These are phyloP conservation scores for Coluber constrictor DNA, from an alignment of 2,797 vertebrate genomes.

Conservation along the genomic window DNA sequence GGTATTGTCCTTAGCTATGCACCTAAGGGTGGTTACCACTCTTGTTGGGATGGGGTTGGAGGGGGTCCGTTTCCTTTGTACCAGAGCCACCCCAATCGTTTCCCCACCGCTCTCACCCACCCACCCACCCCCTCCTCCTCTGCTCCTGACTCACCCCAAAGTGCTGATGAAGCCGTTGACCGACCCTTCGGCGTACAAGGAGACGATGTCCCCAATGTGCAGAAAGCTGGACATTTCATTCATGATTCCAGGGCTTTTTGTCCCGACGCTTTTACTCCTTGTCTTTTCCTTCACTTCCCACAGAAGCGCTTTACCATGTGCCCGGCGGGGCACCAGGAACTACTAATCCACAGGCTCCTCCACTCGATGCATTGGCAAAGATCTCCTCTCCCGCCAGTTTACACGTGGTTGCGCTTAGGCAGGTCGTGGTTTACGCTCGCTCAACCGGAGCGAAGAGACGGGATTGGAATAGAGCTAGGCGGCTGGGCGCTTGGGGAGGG, in stretches of 20 bases:
- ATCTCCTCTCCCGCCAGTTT: background rate
- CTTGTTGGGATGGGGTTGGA: background rate
- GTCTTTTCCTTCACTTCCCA: background rate
- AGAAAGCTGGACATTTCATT: constrained; percentile 95
- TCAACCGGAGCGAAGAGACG: background rate
- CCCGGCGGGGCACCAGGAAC: background rate
- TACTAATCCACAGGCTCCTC: background rate
- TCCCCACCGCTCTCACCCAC: background rate
- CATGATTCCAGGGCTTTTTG: constrained; percentile 68
- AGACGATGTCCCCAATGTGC: constrained; percentile 95
- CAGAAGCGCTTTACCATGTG: background rate
- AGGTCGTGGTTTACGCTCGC: background rate
- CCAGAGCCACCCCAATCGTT: background rate
- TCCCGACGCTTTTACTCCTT: background rate
- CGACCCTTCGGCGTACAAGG: constrained; percentile 91
- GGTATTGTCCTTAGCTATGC: too few relatives aligned
- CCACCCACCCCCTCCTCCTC: background rate
- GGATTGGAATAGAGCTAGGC: background rate
- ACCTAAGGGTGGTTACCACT: background rate
- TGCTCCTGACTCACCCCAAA: constrained; percentile 79
- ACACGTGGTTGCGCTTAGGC: background rate
- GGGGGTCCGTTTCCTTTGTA: background rate
- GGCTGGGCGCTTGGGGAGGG: background rate
- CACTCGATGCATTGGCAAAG: background rate
- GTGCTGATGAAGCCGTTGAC: constrained; percentile 98